Evolutionary conservation across 1,140 invertebrate genomes (phyloP), one percentile per base, ranked within the genome.

Genomic region (Sminthurinus signatus): DNA sequence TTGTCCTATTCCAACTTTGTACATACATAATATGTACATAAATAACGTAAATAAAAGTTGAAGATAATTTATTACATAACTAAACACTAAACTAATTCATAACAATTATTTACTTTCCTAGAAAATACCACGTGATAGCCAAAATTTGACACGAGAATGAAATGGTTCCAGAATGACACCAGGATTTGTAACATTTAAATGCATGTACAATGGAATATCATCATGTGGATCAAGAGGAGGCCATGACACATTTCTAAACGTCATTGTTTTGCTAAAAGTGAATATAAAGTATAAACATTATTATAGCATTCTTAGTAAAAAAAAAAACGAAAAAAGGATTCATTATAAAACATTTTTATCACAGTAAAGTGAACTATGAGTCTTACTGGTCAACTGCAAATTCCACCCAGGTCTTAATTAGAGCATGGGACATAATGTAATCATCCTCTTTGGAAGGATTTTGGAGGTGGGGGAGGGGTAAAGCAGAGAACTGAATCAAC

Each of bases 301-400:
- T n/a, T n/a, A n/a, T n/a, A n/a, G n/a, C n/a, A n/a, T n/a, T n/a
- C n/a, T n/a, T 42, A 42, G 10, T 36, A 29, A 10, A 46, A n/a
- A 31, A 12, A 31, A 17, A 60, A 2, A 59, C 19, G 27, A 5
- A 15, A 44, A 44, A 46, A 59, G 27, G 25, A 15, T n/a, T 21
- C 21, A 57, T 39, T 39, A 19, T n/a, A 39, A 39, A 25, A 19
- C 17, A 43, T n/a, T n/a, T n/a, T n/a, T n/a, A n/a, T n/a, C n/a
- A n/a, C n/a, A 19, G 21, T 19, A 57, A 23, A 52, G 2, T 28
- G 46, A 17, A 25, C 19, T 2, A 25, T 25, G 29, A n/a, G 5
- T n/a, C 29, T 39, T 29, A 62, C 60, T 52, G 51, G 32, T 62
- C 51, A 17, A 25, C 21, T 19, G 60, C 60, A 46, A 62, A 62